Percentiles rank a stretch among this genome's conserved stretches.
phyloP scores from a whole-genome alignment of 2,113 vertebrate genomes.

The Cyprinodon variegatus region DNA sequence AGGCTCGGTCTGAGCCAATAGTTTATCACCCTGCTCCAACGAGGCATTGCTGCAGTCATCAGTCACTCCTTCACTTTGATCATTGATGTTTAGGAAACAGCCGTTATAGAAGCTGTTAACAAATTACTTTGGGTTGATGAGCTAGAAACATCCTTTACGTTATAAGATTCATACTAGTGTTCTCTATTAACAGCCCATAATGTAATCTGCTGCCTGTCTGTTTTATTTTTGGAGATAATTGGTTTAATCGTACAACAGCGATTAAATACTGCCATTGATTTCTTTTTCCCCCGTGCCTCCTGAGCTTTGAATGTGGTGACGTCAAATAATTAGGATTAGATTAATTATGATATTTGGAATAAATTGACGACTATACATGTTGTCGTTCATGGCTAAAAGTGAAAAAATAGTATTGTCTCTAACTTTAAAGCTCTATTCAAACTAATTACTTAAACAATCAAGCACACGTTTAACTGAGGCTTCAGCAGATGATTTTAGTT shows the following conservation, averaged over 20 bases:
- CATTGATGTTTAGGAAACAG: background rate
- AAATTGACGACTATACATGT: background rate
- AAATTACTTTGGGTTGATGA: background rate
- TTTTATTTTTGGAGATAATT: background rate
- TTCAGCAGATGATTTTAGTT: background rate
- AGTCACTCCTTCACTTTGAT: background rate
- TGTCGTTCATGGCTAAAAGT: background rate
- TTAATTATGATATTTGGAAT: background rate
- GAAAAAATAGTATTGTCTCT: too few relatives aligned
- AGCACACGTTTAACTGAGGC: too few relatives aligned
- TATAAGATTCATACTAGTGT: background rate
- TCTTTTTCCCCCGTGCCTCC: too few relatives aligned
- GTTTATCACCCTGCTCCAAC: constrained; percentile 7
- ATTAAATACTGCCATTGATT: background rate
- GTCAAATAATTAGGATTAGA: too few relatives aligned
- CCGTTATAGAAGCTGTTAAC: too few relatives aligned
- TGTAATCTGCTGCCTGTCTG: background rate
- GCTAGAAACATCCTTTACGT: background rate
- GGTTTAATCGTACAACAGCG: background rate
- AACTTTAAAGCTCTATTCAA: background rate
- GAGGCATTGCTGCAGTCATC: constrained; percentile 8
- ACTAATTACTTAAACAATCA: background rate
- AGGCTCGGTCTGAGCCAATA: constrained; percentile 8
- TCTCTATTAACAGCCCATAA: background rate
- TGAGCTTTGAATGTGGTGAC: background rate